Base-by-base conservation (phyloP, 2,797 vertebrate species). In the Melanotaenia trifasciata region DNA sequence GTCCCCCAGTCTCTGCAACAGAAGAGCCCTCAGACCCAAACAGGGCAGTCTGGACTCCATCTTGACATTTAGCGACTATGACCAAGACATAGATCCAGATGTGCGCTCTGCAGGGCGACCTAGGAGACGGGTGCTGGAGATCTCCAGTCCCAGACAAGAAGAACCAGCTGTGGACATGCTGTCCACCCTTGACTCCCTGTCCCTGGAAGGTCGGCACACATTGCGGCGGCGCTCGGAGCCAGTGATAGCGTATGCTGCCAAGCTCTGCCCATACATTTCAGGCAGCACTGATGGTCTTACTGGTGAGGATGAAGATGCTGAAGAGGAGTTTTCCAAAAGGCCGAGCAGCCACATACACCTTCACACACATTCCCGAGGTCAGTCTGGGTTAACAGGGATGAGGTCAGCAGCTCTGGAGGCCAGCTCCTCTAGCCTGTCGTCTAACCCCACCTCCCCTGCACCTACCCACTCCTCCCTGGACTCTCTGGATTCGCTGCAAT, bases 11-110 rank as follows among this genome's bases (percentile, higher is more conserved):
- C 83, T 94, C 83, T 86, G 51, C 93, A 90, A 77, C 80, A 60
- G 47, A 20, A 35, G 70, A 3, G 62, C 12, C 86, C 92, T 78
- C 81, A 91, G 1, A 91, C 89, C 89, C 90, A 83, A 89, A 70
- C 67, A 87, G 72, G 83, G 96, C 70, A 98, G 97, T 87, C 94
- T 96, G 84, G 98, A 98, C 80, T 98, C 97, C 40, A 93, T 98
- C 79, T 90, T 98, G 84, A 96, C 96, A 0, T 89, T 97, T 76
- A 97, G 96, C 0, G 96, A 98, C 13, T 95, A 92, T 1, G 96
- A 98, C 64, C 93, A 95, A 0, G 92, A 93, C 74, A 66, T 89
- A 2, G 95, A 96, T 59, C 80, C 90, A 0, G 93, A 94, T 72
- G 1, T 13, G 74, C 35, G 73, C 40, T 16, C 76, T 70, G 24